phyloP scores from a whole-genome alignment of 92 coral and sea anemone genomes.

The Paramuricea clavata region DNA sequence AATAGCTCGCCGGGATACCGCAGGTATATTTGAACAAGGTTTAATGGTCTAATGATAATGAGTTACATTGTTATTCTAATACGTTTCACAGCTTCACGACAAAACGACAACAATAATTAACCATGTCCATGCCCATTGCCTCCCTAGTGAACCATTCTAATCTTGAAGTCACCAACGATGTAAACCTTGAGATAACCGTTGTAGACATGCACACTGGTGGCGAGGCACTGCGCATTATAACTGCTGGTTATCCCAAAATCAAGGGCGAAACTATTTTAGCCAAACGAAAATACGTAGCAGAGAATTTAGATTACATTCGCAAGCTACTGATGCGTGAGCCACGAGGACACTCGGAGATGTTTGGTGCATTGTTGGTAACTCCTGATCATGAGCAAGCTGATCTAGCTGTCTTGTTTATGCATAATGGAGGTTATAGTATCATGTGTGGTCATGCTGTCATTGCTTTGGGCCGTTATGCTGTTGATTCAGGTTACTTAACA shows the following conservation, averaged over 20 bases:
- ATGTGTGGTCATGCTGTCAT: constrained; percentile 99
- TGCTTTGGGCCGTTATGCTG: constrained; percentile 93
- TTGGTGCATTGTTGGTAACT: constrained; percentile 89
- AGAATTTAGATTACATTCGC: constrained; percentile 88
- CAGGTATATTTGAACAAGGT: no score
- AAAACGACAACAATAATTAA: no score
- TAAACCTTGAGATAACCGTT: constrained; percentile 73
- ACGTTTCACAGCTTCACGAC: no score
- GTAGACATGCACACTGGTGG: constrained; percentile 99
- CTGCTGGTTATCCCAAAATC: constrained; percentile 85
- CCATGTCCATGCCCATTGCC: no score
- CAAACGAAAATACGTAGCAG: constrained; percentile 80
- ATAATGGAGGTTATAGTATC: constrained; percentile 96
- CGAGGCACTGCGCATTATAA: constrained; percentile 81
- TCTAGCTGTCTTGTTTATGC: constrained; percentile 85
- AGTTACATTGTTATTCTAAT: no score
- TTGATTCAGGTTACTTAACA: constrained; percentile 76
- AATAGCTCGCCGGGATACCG: no score
- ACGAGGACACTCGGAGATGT: constrained; percentile 94
- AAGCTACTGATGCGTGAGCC: constrained; percentile 92
- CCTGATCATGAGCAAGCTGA: constrained; percentile 90
- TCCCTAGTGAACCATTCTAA: no score
- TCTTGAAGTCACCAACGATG: no score
- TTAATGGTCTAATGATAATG: no score
- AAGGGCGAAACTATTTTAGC: constrained; percentile 86